Percentiles rank a stretch among this genome's conserved stretches.
Evolutionary conservation across 2,113 vertebrate species (phyloP).

Genomic region (Lepisosteus oculatus): DNA sequence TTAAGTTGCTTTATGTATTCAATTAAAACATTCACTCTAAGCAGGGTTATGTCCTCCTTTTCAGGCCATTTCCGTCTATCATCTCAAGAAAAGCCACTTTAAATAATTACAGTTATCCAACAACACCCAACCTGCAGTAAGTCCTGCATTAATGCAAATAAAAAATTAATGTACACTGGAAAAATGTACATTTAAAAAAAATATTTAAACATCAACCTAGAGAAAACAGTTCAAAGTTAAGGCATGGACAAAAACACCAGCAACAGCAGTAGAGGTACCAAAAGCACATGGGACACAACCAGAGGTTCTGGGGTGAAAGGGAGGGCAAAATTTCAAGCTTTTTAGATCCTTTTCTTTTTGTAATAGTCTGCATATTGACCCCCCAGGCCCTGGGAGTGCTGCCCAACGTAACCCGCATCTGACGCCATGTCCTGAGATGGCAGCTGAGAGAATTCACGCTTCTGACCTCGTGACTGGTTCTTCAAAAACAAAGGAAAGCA

Average conservation of each 20-base stretch:
- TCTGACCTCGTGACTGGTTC: conserved; percentile 75
- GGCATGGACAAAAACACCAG: conserved; percentile 64
- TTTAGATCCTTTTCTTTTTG: conserved; percentile 92
- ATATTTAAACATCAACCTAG: conserved; percentile 42
- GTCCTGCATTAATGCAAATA: conserved; percentile 34
- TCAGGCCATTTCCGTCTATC: neutral
- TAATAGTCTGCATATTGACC: conserved; percentile 81
- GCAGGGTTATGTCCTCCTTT: conserved; percentile 3
- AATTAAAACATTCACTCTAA: neutral
- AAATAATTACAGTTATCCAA: conserved; percentile 21
- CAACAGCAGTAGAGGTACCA: conserved; percentile 31
- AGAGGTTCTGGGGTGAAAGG: conserved; percentile 34
- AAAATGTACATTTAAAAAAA: conserved; percentile 44
- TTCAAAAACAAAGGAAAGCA: conserved; percentile 44
- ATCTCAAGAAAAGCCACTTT: neutral
- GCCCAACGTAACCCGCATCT: conserved; percentile 66
- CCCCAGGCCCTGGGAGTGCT: conserved; percentile 74
- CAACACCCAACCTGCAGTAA: conserved; percentile 21
- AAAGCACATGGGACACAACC: conserved; percentile 11
- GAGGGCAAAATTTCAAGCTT: conserved; percentile 20
- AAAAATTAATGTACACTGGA: conserved; percentile 50
- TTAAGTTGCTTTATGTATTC: neutral
- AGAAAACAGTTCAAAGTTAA: conserved; percentile 54
- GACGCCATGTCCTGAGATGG: conserved; percentile 72
- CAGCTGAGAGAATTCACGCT: conserved; percentile 81